A percentile compares a stretch with the other conserved stretches of the same genome.
phyloP scores from a whole-genome alignment of 2,888 invertebrate genomes.

The Troilus luridus region DNA sequence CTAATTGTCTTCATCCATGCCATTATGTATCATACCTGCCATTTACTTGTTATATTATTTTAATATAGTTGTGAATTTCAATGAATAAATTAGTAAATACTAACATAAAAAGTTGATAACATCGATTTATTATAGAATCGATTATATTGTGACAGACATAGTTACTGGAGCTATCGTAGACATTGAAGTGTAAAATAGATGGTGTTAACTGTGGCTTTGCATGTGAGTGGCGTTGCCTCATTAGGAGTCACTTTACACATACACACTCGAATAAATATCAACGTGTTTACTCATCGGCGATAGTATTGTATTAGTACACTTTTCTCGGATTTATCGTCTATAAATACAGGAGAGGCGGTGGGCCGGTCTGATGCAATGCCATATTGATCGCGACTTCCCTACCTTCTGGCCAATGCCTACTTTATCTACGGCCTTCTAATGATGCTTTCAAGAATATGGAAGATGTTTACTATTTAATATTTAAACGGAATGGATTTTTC shows the following conservation, averaged over 20 bases:
- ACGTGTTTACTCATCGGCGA: neutral
- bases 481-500: neutral
- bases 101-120: no score
- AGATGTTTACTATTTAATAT: neutral
- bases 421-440: neutral
- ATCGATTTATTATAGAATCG: no score
- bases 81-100: no score
- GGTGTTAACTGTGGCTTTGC: constrained; percentile 12
- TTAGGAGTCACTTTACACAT: neutral
- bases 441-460: neutral
- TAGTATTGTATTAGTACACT: constrained; percentile 5
- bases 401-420: neutral
- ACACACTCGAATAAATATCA: neutral
- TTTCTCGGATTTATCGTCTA: neutral
- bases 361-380: constrained; percentile 1
- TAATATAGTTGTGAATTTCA: no score
- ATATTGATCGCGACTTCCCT: neutral
- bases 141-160: no score
- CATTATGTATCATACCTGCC: no score
- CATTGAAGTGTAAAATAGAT: no score
- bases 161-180: no score
- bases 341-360: neutral
- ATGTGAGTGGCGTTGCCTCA: neutral
- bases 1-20: no score
- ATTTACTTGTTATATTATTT: no score